Evolutionary conservation across 2,888 invertebrate species (phyloP).

Genomic region (Hybos culiciformis): DNA sequence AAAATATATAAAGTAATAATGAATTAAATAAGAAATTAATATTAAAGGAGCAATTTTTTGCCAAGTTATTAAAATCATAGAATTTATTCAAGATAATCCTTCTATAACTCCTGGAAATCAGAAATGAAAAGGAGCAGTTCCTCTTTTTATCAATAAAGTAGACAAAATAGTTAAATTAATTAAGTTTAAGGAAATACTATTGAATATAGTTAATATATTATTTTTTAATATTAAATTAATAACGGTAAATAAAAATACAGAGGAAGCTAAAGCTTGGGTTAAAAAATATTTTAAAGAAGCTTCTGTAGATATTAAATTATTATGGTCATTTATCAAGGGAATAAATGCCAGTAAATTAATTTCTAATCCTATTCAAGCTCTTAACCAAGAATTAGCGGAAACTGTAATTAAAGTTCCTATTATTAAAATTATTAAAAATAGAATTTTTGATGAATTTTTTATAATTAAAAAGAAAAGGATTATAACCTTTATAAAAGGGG

Average conservation of each 20-base stretch:
- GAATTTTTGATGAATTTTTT: slow-evolving; percentile 37
- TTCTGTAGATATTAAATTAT: slow-evolving; percentile 40
- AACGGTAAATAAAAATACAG: slow-evolving; percentile 38
- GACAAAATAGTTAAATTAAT: slow-evolving; percentile 33
- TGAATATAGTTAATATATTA: slow-evolving; percentile 23
- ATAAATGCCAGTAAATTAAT: slow-evolving; percentile 49
- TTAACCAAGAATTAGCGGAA: slow-evolving; percentile 35
- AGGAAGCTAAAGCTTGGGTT: slow-evolving; percentile 44
- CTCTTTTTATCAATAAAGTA: slow-evolving; percentile 40
- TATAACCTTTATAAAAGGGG: slow-evolving; percentile 36
- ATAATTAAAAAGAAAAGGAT: slow-evolving; percentile 41
- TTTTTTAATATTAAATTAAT: slow-evolving; percentile 26
- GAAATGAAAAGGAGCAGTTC: slow-evolving; percentile 44
- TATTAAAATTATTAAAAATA: slow-evolving; percentile 41
- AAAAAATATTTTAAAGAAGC: slow-evolving; percentile 48
- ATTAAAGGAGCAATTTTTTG: slow-evolving; percentile 52
- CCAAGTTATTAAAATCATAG: slow-evolving; percentile 44
- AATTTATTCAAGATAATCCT: slow-evolving; percentile 43
- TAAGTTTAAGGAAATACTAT: slow-evolving; percentile 16
- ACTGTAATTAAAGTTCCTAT: slow-evolving; percentile 39
- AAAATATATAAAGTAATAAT: neutral
- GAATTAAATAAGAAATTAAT: slow-evolving; percentile 37
- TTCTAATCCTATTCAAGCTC: slow-evolving; percentile 48
- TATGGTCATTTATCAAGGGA: slow-evolving; percentile 40
- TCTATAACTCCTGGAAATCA: slow-evolving; percentile 47